Evolutionary conservation across 2,797 vertebrate species (phyloP).

Genomic region (Aselliscus stoliczkanus): DNA sequence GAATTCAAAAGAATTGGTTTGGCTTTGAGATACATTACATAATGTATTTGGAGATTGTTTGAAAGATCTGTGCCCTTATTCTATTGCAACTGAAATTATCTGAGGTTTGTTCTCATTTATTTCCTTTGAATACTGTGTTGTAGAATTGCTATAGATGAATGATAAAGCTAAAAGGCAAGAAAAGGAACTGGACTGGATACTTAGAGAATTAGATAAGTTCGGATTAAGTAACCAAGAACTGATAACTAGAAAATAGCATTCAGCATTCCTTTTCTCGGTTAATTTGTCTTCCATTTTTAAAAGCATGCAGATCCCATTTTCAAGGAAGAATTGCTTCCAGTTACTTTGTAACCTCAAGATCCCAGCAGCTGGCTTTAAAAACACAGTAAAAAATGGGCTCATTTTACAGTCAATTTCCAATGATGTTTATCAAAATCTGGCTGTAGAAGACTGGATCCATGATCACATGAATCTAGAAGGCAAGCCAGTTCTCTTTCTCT

Average conservation of each 20-base stretch:
- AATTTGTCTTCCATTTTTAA: slow-evolving; percentile 54
- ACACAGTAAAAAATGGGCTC: slow-evolving; percentile 70
- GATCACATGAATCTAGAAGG: slow-evolving; percentile 86
- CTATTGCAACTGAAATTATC: slow-evolving; percentile 12
- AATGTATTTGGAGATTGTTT: slow-evolving; percentile 26
- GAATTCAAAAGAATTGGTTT: slow-evolving; percentile 33
- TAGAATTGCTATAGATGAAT: neutral
- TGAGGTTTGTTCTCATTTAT: slow-evolving; percentile 1
- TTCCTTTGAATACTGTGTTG: neutral
- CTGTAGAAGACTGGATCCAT: slow-evolving; percentile 96
- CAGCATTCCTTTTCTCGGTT: slow-evolving; percentile 17
- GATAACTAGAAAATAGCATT: neutral
- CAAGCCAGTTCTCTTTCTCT: slow-evolving; percentile 87
- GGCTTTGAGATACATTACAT: neutral
- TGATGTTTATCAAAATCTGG: slow-evolving; percentile 91
- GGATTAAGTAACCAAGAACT: neutral
- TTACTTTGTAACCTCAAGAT: slow-evolving; percentile 55
- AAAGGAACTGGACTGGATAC: neutral
- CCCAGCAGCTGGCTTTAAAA: slow-evolving; percentile 76
- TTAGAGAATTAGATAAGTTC: neutral
- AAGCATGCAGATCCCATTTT: slow-evolving; percentile 76
- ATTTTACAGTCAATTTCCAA: slow-evolving; percentile 89
- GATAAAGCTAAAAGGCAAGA: neutral
- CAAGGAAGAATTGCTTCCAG: slow-evolving; percentile 76
- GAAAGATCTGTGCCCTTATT: neutral